Base-by-base conservation (phyloP, 2,888 invertebrate species). In the Hypsopygia costalis region DNA sequence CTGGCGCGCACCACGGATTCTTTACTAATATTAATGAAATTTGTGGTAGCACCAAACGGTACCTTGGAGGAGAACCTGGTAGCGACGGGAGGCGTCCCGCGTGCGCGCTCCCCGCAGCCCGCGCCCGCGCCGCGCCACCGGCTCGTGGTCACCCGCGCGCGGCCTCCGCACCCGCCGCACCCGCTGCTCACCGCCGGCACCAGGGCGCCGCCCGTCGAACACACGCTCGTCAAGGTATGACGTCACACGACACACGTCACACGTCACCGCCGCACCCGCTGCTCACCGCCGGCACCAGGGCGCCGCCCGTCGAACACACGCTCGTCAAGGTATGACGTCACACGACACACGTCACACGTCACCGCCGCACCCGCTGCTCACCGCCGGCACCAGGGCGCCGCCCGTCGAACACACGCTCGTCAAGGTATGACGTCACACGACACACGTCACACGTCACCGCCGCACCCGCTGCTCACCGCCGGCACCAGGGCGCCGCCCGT, bases 191-290 rank as follows among this genome's bases (percentile, higher is more conserved):
- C 55, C 52, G 30, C 43, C 49, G 49, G 0, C 64, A 62, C 37
- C 66, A 20, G 62, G 9, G 31, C 43, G 33, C 38, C 58, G 46
- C 40, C 66, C 1, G 58, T 65, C 11, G 88, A 88, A 43, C 88
- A 88, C 22, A 89, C 89, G 0, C 72, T 89, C 0, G 80, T 86
- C 7, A 89, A 88, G 81, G 87, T 86, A 49, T n/a, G n/a, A n/a
- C n/a, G 49, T 47, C 8, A 36, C 51, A n/a, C 44, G 49, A n/a
- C 22, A 40, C 47, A 35, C 10, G 6, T 11, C 12, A 20, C 11
- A 33, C 36, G 32, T 21, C 38, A 6, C 49, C 52, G 2, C 49
- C 43, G 35, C 41, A 51, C 7, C 55, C 41, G n/a, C 52, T 49
- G 21, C 38, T 41, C 51, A 8, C 55, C 52, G 30, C 43, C 49